A percentile compares a stretch with the other conserved stretches of the same genome.
Conservation (phyloP, 2,888 invertebrate species). For the Amblyjoppa proteus region DNA sequence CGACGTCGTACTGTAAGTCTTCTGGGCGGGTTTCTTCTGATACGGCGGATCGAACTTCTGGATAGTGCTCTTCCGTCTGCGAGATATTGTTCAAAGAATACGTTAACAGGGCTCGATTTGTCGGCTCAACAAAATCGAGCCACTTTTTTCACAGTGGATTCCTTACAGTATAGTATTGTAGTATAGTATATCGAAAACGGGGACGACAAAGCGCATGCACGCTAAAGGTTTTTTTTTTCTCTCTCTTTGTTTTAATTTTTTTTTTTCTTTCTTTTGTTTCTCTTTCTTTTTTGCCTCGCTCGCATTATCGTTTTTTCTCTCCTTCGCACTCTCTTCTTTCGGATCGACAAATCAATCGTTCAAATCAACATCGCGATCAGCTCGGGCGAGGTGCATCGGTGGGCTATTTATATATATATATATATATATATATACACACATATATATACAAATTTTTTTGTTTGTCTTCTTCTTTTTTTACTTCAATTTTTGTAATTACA, state of each 20-base stretch:
- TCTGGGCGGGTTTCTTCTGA: slow-evolving; percentile 93
- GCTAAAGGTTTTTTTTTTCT: slow-evolving; percentile 68
- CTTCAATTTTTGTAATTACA: neutral
- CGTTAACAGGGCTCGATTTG: slow-evolving; percentile 56
- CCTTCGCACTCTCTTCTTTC: neutral
- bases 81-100: slow-evolving; percentile 69
- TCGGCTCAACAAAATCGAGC: slow-evolving; percentile 51
- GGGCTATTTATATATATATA: slow-evolving; percentile 12
- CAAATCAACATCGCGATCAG: slow-evolving; percentile 13
- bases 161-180: slow-evolving; percentile 25
- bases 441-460: neutral
- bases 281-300: neutral
- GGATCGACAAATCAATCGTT: slow-evolving; percentile 3
- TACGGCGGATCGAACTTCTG: slow-evolving; percentile 96
- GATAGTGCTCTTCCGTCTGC: slow-evolving; percentile 94
- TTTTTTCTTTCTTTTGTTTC: slow-evolving; percentile 11
- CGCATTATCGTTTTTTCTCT: neutral
- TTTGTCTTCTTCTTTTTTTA: neutral
- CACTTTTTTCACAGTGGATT: slow-evolving; percentile 53
- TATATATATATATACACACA: too few relatives aligned
- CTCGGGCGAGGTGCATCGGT: slow-evolving; percentile 55
- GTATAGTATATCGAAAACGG: slow-evolving; percentile 69
- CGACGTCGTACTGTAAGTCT: slow-evolving; percentile 89
- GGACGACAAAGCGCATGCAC: slow-evolving; percentile 81
- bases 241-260: slow-evolving; percentile 24